A percentile compares a stretch with the other conserved stretches of the same genome.
Conservation (phyloP, 1,140 invertebrate genomes). For the Drosophila subobscura region DNA sequence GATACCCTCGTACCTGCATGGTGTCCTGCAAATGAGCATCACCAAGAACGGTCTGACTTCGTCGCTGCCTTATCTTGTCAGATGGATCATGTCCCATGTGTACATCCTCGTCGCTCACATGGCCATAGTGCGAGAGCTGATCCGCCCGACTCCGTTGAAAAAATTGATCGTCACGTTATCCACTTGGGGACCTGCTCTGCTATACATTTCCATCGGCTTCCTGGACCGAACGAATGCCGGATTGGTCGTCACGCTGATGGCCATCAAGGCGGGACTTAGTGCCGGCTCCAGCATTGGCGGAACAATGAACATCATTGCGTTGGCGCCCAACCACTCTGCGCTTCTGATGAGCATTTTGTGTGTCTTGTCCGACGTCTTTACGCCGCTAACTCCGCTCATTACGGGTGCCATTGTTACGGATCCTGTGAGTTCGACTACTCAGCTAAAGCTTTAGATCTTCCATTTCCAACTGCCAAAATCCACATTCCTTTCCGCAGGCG, state of each 20-base stretch:
- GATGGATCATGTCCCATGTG: constrained; percentile 87
- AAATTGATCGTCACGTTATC: constrained; percentile 88
- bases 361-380: constrained; percentile 88
- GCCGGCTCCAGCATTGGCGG: constrained; percentile 89
- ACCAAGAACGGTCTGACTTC: constrained; percentile 88
- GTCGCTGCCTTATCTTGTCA: constrained; percentile 90
- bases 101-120: constrained; percentile 83
- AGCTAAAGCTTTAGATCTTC: neutral
- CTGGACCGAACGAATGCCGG: constrained; percentile 58
- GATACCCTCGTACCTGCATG: constrained; percentile 87
- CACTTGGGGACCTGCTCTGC: constrained; percentile 85
- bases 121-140: constrained; percentile 52
- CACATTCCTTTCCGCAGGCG: constrained; percentile 73
- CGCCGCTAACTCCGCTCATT: constrained; percentile 88
- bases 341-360: constrained; percentile 88
- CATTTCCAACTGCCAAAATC: neutral
- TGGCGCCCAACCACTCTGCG: constrained; percentile 90
- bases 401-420: constrained; percentile 87
- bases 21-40: constrained; percentile 91
- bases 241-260: constrained; percentile 86
- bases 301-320: constrained; percentile 88
- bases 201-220: constrained; percentile 87
- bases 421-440: constrained; percentile 83
- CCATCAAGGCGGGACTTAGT: constrained; percentile 89
- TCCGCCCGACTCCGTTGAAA: constrained; percentile 81